Base-by-base conservation (phyloP, 2,888 invertebrate genomes). In the Odontomyia ornata region DNA sequence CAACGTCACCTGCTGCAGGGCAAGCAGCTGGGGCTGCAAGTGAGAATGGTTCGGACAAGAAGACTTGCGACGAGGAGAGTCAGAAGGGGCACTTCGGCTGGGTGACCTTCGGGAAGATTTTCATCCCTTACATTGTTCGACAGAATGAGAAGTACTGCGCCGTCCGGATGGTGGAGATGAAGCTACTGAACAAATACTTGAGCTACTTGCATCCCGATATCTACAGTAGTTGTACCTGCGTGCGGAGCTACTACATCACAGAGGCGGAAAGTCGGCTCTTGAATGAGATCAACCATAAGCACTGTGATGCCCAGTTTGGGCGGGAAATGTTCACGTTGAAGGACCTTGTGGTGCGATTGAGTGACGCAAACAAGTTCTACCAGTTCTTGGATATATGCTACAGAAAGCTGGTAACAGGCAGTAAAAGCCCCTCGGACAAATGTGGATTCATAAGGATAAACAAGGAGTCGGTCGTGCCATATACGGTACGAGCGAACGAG, bases 381-480 rank as follows among this genome's bases (percentile, higher is more conserved):
- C 93, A 93, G 80, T 96, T 97, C 87, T 88, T 98, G 82, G 95
- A 95, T 83, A 93, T 95, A 79, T 96, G 96, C 86, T 95, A 94
- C 85, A 92, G 93, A 82, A 96, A 96, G 85, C 88, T 96, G 81
- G 89, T 94, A 73, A 88, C 89, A 15, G 91, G 91, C 80, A 92
- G 91, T 82, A 91, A 91, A 80, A 91, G 91, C 81, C 87, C 89
- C 13, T 89, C 91, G 79, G 95, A 95, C 85, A 92, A 95, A 83
- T 96, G 96, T 86, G 96, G 96, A 75, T 96, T 96, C 84, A 95
- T 96, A 82, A 89, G 95, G 79, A 96, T 96, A 81, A 97, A 97
- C 85, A 95, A 95, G 84, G 97, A 96, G 86, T 95, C 96, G 0
- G 95, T 97, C 28, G 96, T 97, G 76, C 97, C 97, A 0, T 97